Percentiles rank a stretch among this genome's conserved stretches.
These are phyloP conservation scores for Scolopax rusticola DNA, from an alignment of 2,797 vertebrate genomes.

Conservation along the genomic window DNA sequence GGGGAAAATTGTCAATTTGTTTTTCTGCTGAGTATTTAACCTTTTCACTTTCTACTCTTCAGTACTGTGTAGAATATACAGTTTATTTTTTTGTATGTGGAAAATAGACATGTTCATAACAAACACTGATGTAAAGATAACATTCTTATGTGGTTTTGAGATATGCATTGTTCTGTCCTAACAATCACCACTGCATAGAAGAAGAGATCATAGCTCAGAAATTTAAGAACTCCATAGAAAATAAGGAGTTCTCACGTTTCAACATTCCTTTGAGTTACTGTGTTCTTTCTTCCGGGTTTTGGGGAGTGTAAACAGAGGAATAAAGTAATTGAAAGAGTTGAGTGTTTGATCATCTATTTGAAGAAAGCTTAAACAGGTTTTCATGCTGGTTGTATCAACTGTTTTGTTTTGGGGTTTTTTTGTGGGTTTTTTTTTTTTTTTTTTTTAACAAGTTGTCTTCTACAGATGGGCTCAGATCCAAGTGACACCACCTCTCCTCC, in stretches of 20 bases:
- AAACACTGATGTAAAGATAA: background rate
- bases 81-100: background rate
- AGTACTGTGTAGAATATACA: background rate
- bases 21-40: background rate
- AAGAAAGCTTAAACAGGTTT: background rate
- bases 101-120: background rate
- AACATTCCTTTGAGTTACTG: background rate
- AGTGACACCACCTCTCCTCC: background rate
- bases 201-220: background rate
- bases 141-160: background rate
- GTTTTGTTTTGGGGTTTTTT: background rate
- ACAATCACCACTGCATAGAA: background rate
- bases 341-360: background rate
- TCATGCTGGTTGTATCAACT: background rate
- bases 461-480: slow-evolving; percentile 13
- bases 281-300: background rate
- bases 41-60: background rate
- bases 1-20: background rate
- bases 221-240: background rate
- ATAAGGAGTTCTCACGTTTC: background rate
- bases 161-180: background rate
- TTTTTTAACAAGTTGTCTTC: background rate
- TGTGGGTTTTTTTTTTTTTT: background rate
- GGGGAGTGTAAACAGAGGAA: background rate
- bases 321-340: background rate